Conservation (phyloP, 2,797 vertebrate species). For the Megaceryle alcyon region DNA sequence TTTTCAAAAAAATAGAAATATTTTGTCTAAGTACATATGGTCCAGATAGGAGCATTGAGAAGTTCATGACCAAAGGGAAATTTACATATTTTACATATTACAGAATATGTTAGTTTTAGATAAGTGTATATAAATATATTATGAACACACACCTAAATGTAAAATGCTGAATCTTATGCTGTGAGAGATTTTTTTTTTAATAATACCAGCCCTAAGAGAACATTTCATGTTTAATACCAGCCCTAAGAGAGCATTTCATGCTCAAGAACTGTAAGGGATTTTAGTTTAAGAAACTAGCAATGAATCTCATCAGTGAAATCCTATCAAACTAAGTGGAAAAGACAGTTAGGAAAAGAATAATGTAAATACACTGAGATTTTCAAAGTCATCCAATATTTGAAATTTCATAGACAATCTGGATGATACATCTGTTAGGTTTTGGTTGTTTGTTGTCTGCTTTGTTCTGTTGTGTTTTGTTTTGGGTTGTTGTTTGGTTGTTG, state of each 20-base stretch:
- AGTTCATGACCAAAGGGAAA: slow-evolving; percentile 6
- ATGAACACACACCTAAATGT: fast-evolving
- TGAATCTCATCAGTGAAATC: not conserved
- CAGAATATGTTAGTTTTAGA: not conserved
- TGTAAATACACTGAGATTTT: not conserved
- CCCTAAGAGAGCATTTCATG: not conserved
- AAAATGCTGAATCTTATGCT: not conserved
- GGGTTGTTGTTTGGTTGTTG: not conserved
- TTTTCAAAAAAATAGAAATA: slow-evolving; percentile 10
- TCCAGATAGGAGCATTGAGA: not conserved
- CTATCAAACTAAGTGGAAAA: not conserved
- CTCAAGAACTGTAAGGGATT: not conserved
- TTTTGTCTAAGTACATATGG: not conserved
- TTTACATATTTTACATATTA: not conserved
- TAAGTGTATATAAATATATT: not conserved
- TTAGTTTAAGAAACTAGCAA: not conserved
- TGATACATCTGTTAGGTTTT: not conserved
- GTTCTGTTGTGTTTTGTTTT: not conserved
- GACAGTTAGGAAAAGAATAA: not conserved
- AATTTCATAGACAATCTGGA: not conserved
- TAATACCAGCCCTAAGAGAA: not conserved
- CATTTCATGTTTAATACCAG: not conserved
- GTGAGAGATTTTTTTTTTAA: not conserved
- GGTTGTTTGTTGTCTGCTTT: not conserved
- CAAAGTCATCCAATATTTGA: not conserved